Base-by-base conservation (phyloP, 2,113 vertebrate species). In the Perccottus glenii region DNA sequence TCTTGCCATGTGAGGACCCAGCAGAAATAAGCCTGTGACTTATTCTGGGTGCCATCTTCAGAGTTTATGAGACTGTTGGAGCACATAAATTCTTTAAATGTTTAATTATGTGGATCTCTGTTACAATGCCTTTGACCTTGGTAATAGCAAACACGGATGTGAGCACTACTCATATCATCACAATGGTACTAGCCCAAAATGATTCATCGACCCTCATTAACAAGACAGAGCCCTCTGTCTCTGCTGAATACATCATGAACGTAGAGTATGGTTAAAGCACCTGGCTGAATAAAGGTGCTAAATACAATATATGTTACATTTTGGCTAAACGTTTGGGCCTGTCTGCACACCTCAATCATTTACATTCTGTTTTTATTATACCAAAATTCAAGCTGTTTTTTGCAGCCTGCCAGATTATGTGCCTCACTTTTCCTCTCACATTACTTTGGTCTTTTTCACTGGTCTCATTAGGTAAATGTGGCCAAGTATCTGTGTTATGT, bases 371-470 rank as follows among this genome's bases (percentile, higher is more conserved):
- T 87, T 87, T 70, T 67, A 87, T 60, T 73, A 89, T 75, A 85
- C 85, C 89, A 89, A 89, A 88, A 78, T 88, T 69, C 74, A 85
- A 81, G 84, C 86, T 84, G 36, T 61, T 71, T 80, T 75, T 60
- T 55, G 52, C 52, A 55, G 84, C 77, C 83, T 88, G 45, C 75
- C 80, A 77, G 75, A 86, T 75, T 71, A 88, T 85, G 89, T 91
- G 90, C 89, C 88, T 91, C 88, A 71, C 83, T 80, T 82, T 83
- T 3, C 70, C 82, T 82, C 85, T 82, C 61, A 76, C 64, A 81
- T 83, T 75, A 77, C 62, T 80, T 78, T 80, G 55, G 53, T 83
- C 73, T 82, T 46, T 67, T 75, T 63, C 60, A 76, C 68, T 44
- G 67, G 67, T 74, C 73, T 59, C 63, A 61, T 67, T 68, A 59